These are phyloP conservation scores for Merops nubicus DNA, from an alignment of 2,113 vertebrate species.

Conservation along the genomic window DNA sequence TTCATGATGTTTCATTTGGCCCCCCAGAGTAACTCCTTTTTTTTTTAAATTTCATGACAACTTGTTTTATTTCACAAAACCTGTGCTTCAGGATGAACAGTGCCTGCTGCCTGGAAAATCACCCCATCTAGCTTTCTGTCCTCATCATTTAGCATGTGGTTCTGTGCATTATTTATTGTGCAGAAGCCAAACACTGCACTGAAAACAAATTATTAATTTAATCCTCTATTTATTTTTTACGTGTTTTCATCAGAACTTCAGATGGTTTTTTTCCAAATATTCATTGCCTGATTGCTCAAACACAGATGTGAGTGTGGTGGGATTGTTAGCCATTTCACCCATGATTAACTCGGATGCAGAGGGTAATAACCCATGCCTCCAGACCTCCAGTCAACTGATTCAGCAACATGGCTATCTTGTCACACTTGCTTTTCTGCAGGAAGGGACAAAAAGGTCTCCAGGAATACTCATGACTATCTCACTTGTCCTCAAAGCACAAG, in stretches of 20 bases:
- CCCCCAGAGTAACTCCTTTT: not conserved
- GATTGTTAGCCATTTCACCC: not conserved
- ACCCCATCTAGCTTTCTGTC: not conserved
- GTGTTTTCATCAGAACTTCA: not conserved
- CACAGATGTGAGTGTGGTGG: not conserved
- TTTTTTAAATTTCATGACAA: not conserved
- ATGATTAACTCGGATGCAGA: not conserved
- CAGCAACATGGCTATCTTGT: not conserved
- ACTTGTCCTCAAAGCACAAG: not conserved
- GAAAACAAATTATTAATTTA: slow-evolving; percentile 1
- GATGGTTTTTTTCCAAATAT: fast-evolving
- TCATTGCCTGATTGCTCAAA: not conserved
- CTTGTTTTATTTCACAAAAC: slow-evolving; percentile 12
- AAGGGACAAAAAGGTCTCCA: not conserved
- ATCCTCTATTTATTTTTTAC: not conserved
- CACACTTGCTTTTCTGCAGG: not conserved
- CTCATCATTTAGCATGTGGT: not conserved
- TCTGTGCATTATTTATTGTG: slow-evolving; percentile 26
- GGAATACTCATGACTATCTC: not conserved
- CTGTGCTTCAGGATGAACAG: not conserved
- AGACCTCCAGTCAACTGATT: not conserved
- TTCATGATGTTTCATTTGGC: not conserved
- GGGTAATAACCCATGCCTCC: not conserved
- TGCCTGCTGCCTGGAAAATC: not conserved
- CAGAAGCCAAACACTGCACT: not conserved